Conservation (phyloP, 2,888 invertebrate genomes). For the Stenurella melanura region DNA sequence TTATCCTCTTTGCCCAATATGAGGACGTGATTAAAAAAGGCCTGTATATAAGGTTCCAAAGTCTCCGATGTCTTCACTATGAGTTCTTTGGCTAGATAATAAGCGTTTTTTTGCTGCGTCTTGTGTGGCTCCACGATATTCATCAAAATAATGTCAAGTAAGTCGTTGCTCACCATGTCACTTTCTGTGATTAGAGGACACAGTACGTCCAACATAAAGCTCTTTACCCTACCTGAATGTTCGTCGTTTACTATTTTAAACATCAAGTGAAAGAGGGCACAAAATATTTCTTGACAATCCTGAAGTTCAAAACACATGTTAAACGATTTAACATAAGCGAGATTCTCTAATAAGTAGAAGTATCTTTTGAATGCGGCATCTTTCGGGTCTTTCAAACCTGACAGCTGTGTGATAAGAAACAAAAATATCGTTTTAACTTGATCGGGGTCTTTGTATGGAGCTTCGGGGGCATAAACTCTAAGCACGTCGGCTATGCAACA, state of each 20-base stretch:
- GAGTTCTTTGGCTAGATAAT: slow-evolving; percentile 92
- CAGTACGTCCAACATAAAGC: slow-evolving; percentile 96
- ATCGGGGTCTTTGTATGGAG: slow-evolving; percentile 96
- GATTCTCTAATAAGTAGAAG: slow-evolving; percentile 96
- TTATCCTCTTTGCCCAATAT: slow-evolving; percentile 92
- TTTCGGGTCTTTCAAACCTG: slow-evolving; percentile 95
- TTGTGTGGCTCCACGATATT: slow-evolving; percentile 97
- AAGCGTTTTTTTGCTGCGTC: slow-evolving; percentile 91
- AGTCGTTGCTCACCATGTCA: slow-evolving; percentile 94
- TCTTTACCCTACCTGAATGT: slow-evolving; percentile 96
- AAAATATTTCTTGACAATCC: slow-evolving; percentile 97
- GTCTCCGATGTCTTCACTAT: slow-evolving; percentile 94
- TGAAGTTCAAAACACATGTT: slow-evolving; percentile 99
- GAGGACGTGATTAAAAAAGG: slow-evolving; percentile 97
- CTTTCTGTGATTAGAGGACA: slow-evolving; percentile 96
- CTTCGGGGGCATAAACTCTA: slow-evolving; percentile 97
- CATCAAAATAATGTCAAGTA: slow-evolving; percentile 93
- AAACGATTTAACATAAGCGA: slow-evolving; percentile 98
- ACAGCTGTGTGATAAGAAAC: slow-evolving; percentile 94
- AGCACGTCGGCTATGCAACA: slow-evolving; percentile 98
- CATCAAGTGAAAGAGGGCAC: slow-evolving; percentile 93
- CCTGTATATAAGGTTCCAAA: slow-evolving; percentile 95
- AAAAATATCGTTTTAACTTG: slow-evolving; percentile 95
- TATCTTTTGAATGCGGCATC: slow-evolving; percentile 98
- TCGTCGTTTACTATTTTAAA: slow-evolving; percentile 98